These are phyloP conservation scores for Baronia brevicornis DNA, from an alignment of 2,888 invertebrate genomes.

Conservation along the genomic window DNA sequence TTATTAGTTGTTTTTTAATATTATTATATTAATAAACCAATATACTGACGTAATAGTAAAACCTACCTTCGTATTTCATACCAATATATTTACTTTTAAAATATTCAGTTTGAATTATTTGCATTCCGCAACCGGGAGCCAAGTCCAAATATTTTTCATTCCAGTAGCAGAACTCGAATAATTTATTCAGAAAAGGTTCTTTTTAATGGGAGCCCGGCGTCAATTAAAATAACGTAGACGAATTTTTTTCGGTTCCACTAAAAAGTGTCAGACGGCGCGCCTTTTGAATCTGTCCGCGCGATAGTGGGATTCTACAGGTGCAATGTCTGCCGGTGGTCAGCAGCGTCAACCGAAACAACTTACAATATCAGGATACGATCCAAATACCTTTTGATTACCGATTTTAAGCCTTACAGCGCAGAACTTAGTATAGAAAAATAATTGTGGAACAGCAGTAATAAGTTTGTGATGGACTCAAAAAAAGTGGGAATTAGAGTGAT, in stretches of 20 bases:
- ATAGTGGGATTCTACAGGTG: slow-evolving; percentile 69
- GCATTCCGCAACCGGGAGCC: slow-evolving; percentile 48
- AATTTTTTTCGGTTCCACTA: slow-evolving; percentile 39
- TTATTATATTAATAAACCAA: too few species aligned
- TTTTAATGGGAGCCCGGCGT: slow-evolving; percentile 52
- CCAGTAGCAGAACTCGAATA: slow-evolving; percentile 55
- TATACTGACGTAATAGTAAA: too few species aligned
- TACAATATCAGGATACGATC: slow-evolving; percentile 11
- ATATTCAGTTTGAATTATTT: slow-evolving; percentile 60
- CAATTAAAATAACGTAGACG: slow-evolving; percentile 65
- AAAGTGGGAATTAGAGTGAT: slow-evolving; percentile 38
- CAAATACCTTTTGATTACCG: slow-evolving; percentile 7
- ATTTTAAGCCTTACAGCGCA: slow-evolving; percentile 30
- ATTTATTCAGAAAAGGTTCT: slow-evolving; percentile 49
- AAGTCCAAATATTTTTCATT: slow-evolving; percentile 55
- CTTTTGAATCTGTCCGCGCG: slow-evolving; percentile 67
- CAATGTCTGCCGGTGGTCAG: slow-evolving; percentile 58
- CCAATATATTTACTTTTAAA: slow-evolving; percentile 12
- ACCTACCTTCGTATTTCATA: slow-evolving; percentile 3
- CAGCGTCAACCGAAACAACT: slow-evolving; percentile 39
- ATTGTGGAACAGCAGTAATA: slow-evolving; percentile 2
- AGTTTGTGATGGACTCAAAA: slow-evolving; percentile 23
- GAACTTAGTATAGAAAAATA: slow-evolving; percentile 1
- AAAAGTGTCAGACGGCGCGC: slow-evolving; percentile 47
- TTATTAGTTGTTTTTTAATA: too few species aligned